Conservation (phyloP, 2,113 vertebrate genomes). For the Saccopteryx leptura region DNA sequence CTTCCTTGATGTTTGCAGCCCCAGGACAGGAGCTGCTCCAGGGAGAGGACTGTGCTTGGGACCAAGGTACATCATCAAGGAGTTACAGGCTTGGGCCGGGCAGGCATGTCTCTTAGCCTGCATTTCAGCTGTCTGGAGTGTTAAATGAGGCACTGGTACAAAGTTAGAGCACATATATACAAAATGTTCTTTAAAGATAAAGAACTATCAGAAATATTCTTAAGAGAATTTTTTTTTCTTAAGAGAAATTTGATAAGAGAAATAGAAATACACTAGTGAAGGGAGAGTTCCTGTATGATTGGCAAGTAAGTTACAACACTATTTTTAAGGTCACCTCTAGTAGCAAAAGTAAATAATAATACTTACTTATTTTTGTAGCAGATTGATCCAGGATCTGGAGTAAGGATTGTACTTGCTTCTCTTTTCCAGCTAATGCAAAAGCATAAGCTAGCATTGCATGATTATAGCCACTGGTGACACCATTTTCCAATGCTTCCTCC, state of each 20-base stretch:
- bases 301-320: not conserved
- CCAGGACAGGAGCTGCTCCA: too few relatives aligned
- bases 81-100: not conserved
- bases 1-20: not conserved
- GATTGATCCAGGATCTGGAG: slow-evolving; percentile 69
- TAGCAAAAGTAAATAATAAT: not conserved
- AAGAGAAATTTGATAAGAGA: not conserved
- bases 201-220: not conserved
- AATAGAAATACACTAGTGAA: not conserved
- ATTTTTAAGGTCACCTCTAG: not conserved
- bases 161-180: not conserved
- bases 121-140: not conserved
- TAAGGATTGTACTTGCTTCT: slow-evolving; percentile 35
- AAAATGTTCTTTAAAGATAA: not conserved
- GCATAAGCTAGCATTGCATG: slow-evolving; percentile 74
- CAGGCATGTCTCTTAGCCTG: not conserved
- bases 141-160: not conserved
- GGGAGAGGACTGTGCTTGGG: not conserved
- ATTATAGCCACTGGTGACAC: not conserved
- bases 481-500: not conserved
- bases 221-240: too few relatives aligned
- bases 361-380: slow-evolving; percentile 74
- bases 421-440: slow-evolving; percentile 70
- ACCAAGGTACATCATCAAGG: not conserved
- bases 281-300: not conserved